Evolutionary conservation across 1,140 invertebrate species (phyloP), one percentile per base, ranked within the genome.

Genomic region (Euura lappo): DNA sequence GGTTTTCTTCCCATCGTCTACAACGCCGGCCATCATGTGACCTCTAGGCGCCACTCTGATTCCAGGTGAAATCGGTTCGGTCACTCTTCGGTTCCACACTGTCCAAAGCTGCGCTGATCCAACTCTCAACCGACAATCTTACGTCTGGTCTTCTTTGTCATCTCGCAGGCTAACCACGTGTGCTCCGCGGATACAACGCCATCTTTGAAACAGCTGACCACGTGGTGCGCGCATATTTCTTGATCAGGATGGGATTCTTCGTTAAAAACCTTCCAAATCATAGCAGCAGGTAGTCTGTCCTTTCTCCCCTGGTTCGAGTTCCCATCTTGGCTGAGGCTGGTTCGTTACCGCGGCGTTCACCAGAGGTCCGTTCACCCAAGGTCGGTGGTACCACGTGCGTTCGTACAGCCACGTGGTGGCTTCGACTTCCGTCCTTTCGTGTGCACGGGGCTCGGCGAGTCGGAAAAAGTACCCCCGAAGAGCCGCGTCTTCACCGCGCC

Each of bases 21-120:
- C 51, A 66, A 43, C 71, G 47, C 42, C 83, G 75, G 82, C 83
- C 83, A 84, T 85, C 77, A 83, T 84, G 79, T 68, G 72, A 71
- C 66, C 65, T 72, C 64, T 72, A 78, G 69, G 79, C 83, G 81
- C 82, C 83, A 84, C 80, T 60, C 51, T 3, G 51, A 8, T 60
- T 60, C 51, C 51, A 8, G 51, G 51, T 60, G 51, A 60, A 60
- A 8, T 3, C 4, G 3, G 10, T 60, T 60, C 51, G 10, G 10
- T n/a, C 13, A 28, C 13, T 60, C 13, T 5, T n/a, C 51, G n/a
- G n/a, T 60, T 60, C 51, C 51, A 3, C 28, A 28, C 28, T 28
- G 28, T 28, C 28, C 28, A 28, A 28, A 28, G 28, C 28, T 28
- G 28, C 28, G 28, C 28, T 28, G 28, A 28, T 28, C 28, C 28